A percentile compares a stretch with the other conserved stretches of the same genome.
phyloP scores from a whole-genome alignment of 2,113 vertebrate genomes.

The Apus apus region DNA sequence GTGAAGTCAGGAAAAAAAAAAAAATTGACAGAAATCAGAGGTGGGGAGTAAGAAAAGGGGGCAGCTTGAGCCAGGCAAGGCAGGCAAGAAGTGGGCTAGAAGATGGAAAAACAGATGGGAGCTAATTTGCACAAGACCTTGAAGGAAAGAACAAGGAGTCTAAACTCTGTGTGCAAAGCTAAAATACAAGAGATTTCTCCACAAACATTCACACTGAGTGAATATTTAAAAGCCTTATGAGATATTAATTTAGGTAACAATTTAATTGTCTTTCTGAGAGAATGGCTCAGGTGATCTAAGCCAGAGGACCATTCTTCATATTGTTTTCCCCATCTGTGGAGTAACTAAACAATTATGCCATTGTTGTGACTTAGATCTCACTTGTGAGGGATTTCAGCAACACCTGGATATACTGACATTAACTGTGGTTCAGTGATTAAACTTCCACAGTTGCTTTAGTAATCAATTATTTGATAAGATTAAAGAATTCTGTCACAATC shows the following conservation, averaged over 20 bases:
- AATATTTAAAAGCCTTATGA: neutral
- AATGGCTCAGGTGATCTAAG: neutral
- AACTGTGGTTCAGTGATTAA: neutral
- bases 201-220: neutral
- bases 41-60: neutral
- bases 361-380: neutral
- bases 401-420: neutral
- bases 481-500: neutral
- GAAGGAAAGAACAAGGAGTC: neutral
- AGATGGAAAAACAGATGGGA: neutral
- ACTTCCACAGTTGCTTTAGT: neutral
- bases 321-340: constrained; percentile 16
- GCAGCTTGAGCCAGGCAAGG: neutral
- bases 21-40: neutral
- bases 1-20: neutral
- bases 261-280: neutral
- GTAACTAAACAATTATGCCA: neutral
- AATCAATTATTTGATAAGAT: neutral
- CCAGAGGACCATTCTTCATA: neutral
- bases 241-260: neutral
- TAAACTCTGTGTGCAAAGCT: neutral
- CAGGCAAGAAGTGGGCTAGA: neutral
- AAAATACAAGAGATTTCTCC: neutral
- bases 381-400: neutral
- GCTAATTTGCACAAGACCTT: constrained; percentile 36